These are phyloP conservation scores for Tenrec ecaudatus DNA, from an alignment of 2,113 vertebrate species.

Conservation along the genomic window DNA sequence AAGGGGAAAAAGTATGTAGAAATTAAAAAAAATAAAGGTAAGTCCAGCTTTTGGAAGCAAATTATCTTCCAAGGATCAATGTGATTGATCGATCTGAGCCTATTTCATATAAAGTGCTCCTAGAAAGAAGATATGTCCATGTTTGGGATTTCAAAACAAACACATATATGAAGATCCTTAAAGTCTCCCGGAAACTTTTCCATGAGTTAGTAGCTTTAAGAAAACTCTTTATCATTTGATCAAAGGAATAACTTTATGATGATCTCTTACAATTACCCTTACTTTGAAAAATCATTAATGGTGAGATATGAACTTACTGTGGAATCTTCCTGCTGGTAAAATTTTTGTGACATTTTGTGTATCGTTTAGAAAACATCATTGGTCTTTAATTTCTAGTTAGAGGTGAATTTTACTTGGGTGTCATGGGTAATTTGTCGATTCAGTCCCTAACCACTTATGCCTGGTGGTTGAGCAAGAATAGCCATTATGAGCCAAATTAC, in stretches of 20 bases:
- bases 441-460: neutral
- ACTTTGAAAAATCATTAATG: neutral
- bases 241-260: neutral
- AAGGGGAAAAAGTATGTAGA: neutral
- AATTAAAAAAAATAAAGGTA: conserved; percentile 4
- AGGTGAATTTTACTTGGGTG: neutral
- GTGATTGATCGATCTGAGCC: neutral
- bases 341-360: neutral
- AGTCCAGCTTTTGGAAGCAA: conserved; percentile 21
- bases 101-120: conserved; percentile 1
- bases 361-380: neutral
- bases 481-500: neutral
- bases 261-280: neutral
- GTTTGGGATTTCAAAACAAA: neutral
- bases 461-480: neutral
- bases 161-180: neutral
- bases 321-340: neutral
- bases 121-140: neutral
- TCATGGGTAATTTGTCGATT: neutral
- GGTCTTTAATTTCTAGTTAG: neutral
- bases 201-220: neutral
- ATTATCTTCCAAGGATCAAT: neutral
- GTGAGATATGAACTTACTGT: neutral
- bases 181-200: conserved; percentile 10
- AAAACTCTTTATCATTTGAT: neutral